Evolutionary conservation across 1,140 invertebrate genomes (phyloP).

Genomic region (Marisa cornuarietis): DNA sequence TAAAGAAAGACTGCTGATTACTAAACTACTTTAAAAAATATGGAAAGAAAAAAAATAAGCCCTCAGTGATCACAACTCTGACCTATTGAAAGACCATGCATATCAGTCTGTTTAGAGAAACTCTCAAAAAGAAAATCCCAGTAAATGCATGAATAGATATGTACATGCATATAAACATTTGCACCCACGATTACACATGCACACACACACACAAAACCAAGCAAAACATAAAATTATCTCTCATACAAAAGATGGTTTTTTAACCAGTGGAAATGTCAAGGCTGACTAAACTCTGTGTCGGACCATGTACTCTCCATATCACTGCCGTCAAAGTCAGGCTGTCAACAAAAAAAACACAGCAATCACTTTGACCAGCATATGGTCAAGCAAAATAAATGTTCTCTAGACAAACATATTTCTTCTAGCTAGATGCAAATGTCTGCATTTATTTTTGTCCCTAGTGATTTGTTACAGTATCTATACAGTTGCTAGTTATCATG

Average conservation of each 20-base stretch:
- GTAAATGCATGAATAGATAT: neutral
- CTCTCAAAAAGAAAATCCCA: too few species aligned
- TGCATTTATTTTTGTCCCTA: too few species aligned
- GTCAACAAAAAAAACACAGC: constrained; percentile 21
- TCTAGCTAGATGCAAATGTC: neutral
- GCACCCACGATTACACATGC: neutral
- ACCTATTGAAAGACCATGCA: neutral
- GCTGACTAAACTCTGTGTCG: constrained; percentile 52
- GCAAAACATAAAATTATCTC: too few species aligned
- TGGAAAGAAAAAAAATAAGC: neutral
- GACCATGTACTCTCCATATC: constrained; percentile 60
- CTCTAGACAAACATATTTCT: neutral
- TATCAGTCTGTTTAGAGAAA: neutral
- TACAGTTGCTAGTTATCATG: too few species aligned
- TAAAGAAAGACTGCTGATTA: neutral
- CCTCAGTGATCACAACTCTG: too few species aligned
- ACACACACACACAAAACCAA: neutral
- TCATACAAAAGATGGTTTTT: neutral
- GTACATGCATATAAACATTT: neutral
- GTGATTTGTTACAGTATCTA: too few species aligned
- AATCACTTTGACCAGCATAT: neutral
- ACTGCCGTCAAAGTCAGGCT: constrained; percentile 58
- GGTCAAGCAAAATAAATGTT: too few species aligned
- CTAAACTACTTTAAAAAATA: neutral
- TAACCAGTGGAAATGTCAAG: constrained; percentile 2